Evolutionary conservation across 2,888 invertebrate genomes (phyloP).

Genomic region (Cylindroiulus punctatus): DNA sequence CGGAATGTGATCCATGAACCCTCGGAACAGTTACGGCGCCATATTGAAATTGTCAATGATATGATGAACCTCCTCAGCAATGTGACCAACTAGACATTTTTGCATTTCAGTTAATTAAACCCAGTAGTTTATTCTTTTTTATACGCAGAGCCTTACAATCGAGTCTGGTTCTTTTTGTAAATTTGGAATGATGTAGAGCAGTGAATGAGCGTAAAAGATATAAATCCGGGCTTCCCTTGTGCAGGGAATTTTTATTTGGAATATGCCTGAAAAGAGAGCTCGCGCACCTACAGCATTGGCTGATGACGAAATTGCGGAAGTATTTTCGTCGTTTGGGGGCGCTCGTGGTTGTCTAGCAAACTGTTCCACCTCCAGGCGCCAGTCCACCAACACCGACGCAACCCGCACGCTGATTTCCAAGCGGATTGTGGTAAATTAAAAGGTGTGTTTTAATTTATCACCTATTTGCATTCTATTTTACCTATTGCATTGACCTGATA

Average conservation of each 20-base stretch:
- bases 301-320: background rate
- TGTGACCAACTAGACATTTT: background rate
- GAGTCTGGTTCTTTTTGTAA: background rate
- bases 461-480: background rate
- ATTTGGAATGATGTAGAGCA: background rate
- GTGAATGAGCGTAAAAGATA: background rate
- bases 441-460: background rate
- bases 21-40: conserved; percentile 24
- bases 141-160: background rate
- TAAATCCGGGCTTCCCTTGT: background rate
- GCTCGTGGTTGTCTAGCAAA: background rate
- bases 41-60: conserved; percentile 43
- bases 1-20: conserved; percentile 7
- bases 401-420: background rate
- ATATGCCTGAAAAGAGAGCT: background rate
- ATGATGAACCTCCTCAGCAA: background rate
- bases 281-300: background rate
- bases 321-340: background rate
- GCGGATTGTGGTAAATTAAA: background rate
- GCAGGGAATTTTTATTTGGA: background rate
- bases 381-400: background rate
- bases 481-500: too few species aligned
- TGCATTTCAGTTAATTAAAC: background rate
- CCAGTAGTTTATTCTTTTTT: background rate
- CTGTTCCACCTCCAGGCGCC: background rate